Evolutionary conservation across 2,888 invertebrate species (phyloP), one percentile per base, ranked within the genome.

Genomic region (Gastracanthus pulcherrimus): DNA sequence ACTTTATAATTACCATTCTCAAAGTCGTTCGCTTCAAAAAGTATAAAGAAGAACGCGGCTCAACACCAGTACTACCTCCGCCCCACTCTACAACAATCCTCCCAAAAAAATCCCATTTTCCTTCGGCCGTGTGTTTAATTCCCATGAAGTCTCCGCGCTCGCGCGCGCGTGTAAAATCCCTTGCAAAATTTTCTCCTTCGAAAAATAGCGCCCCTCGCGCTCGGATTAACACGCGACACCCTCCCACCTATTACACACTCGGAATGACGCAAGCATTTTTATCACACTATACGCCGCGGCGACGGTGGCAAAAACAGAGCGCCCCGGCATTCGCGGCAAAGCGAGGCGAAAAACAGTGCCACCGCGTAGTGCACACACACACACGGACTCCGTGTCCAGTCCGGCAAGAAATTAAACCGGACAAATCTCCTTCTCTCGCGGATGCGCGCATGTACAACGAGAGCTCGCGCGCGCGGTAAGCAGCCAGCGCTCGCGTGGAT

Each of bases 381-480:
- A 23, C 19, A 19, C 7, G 19, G 2, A 58, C 41, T 29, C 6
- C 45, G 38, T 36, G 67, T 48, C 48, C 72, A 66, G 76, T 67
- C 66, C 66, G n/a, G 58, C 76, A 81, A 76, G 81, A 76, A 81
- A 81, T 81, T 72, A 81, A 76, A 81, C 64, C 76, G 72, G 81
- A 81, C 76, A 72, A 81, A 81, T 81, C 76, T 81, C 72, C 48
- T 72, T 26, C 45, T 45, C 51, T n/a, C n/a, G n/a, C n/a, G n/a
- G n/a, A n/a, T n/a, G n/a, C n/a, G n/a, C n/a, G n/a, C n/a, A n/a
- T n/a, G n/a, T n/a, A n/a, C n/a, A n/a, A n/a, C n/a, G n/a, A n/a
- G n/a, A n/a, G n/a, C n/a, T n/a, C n/a, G n/a, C 41, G 9, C n/a
- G 48, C 34, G 62, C 31, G 55, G 41, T n/a, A n/a, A n/a, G 23